These are phyloP conservation scores for Polydrusus tereticollis DNA, from an alignment of 2,888 invertebrate species.

Conservation along the genomic window DNA sequence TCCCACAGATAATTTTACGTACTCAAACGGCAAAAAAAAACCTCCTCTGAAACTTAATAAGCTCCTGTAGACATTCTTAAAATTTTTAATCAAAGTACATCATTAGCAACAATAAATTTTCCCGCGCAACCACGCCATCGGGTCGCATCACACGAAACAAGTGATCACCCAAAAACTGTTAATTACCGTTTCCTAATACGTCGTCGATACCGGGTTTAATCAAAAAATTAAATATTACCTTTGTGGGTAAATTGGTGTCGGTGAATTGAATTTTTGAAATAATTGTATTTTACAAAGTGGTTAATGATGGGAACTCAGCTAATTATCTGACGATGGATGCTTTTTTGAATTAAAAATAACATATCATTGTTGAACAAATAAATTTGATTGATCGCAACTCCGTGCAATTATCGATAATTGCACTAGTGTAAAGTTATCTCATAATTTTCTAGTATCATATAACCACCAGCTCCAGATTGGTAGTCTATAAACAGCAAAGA, in stretches of 20 bases:
- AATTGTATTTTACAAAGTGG: background rate
- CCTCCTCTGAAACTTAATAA: slow-evolving; percentile 18
- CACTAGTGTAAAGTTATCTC: no score
- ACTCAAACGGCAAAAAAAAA: slow-evolving; percentile 10
- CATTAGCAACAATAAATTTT: slow-evolving; percentile 41
- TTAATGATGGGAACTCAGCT: background rate
- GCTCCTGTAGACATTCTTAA: slow-evolving; percentile 23
- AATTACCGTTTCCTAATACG: slow-evolving; percentile 39
- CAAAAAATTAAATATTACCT: slow-evolving; percentile 4
- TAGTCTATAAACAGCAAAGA: no score
- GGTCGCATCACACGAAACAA: slow-evolving; percentile 15
- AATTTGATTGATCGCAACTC: no score
- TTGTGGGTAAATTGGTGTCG: background rate
- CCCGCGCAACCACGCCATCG: slow-evolving; percentile 32
- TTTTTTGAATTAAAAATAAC: no score
- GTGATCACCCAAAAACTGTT: slow-evolving; percentile 38
- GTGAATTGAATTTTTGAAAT: background rate
- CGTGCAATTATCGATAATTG: no score
- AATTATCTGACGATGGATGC: background rate
- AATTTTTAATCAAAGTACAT: slow-evolving; percentile 35
- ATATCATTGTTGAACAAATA: no score
- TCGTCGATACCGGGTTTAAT: slow-evolving; percentile 2
- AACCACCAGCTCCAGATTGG: no score
- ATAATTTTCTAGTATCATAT: no score
- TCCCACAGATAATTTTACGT: background rate